Evolutionary conservation across 2,888 invertebrate genomes (phyloP), one percentile per base, ranked within the genome.

Genomic region (Ennomos erosarius): DNA sequence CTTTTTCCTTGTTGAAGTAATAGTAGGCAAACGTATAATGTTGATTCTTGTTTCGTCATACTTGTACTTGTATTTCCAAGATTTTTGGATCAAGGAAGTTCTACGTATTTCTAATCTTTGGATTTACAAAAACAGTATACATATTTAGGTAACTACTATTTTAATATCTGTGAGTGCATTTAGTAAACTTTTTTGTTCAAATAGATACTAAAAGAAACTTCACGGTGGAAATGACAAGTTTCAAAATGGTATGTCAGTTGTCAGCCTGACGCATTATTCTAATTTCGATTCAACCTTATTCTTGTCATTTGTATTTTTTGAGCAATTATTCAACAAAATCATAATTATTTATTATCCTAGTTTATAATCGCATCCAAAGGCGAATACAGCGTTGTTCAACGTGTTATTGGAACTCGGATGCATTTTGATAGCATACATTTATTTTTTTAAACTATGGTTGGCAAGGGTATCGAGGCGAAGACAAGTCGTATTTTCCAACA

Each of bases 401-500:
- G 71, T 64, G 65, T 59, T 61, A 69, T 68, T 75, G 70, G 26
- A 26, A 6, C 6, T 26, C 6, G 26, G 69, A 82, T 81, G 76
- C 58, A 73, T 79, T 83, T 82, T 76, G 68, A 75, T 69, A 73
- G 50, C 75, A 75, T 79, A 73, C 62, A 46, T 55, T 50, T 49
- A 46, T 66, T 64, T 70, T 78, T 75, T 73, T 73, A 70, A 77
- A 60, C 53, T 12, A 92, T 92, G 91, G 91, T 91, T 57, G 90
- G 89, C 54, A 92, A 90, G 75, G 86, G 88, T 54, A 73, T 76
- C 35, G 90, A 90, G 45, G 66, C 81, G 40, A 89, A 87, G 65
- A 85, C 81, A 62, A 90, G 92, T 70, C 81, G 91, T 46, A 91
- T 91, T 62, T 93, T 92, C 75, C 88, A 90, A 46, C 91, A 92